Percentiles rank a stretch among this genome's conserved stretches.
Conservation (phyloP, 2,888 invertebrate genomes). For the Drymonia ruficornis region DNA sequence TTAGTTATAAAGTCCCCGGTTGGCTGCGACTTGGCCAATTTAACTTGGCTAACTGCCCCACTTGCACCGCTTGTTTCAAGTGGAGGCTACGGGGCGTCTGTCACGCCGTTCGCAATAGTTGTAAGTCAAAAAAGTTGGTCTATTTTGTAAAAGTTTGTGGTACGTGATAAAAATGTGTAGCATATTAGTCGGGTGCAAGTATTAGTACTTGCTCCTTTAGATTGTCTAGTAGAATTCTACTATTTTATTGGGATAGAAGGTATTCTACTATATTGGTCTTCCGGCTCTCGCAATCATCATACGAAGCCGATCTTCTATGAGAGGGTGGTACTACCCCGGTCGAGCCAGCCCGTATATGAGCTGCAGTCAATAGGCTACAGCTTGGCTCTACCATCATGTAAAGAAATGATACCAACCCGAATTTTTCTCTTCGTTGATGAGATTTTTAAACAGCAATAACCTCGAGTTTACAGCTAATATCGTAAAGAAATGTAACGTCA, state of each 20-base stretch:
- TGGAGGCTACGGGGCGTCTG: constrained; percentile 20
- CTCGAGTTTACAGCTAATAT: constrained; percentile 9
- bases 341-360: no score
- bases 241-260: no score
- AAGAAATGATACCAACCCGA: background rate
- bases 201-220: no score
- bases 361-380: no score
- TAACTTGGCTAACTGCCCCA: constrained; percentile 46
- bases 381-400: no score
- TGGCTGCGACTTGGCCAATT: constrained; percentile 32
- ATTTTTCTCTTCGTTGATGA: constrained; percentile 18
- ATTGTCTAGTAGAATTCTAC: no score
- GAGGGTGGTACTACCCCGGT: no score
- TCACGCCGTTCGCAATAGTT: constrained; percentile 24
- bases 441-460: constrained; percentile 28
- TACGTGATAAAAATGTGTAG: background rate
- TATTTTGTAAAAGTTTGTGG: background rate
- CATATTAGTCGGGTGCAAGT: no score
- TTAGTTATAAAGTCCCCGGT: constrained; percentile 37
- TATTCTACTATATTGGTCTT: no score
- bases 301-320: no score
- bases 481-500: no score
- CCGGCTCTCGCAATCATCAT: no score
- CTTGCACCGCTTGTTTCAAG: constrained; percentile 30
- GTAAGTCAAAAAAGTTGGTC: background rate